Evolutionary conservation across 1,140 invertebrate species (phyloP), one percentile per base, ranked within the genome.

Genomic region (Gonatopus flavifemur): DNA sequence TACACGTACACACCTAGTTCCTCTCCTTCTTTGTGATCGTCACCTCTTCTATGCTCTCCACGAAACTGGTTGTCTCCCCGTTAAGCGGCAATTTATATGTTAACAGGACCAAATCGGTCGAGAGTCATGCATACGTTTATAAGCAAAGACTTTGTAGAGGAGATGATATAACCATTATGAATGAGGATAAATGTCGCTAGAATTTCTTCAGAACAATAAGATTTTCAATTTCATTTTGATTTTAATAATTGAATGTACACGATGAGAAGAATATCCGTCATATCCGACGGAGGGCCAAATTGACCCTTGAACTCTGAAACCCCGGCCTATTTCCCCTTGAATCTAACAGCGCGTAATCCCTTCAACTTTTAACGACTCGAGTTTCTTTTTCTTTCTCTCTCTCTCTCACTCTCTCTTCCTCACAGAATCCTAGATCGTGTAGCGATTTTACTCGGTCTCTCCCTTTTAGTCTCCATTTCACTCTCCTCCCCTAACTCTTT

Each of bases 71-170:
- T 70, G 66, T 62, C 62, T 52, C 55, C 22, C 55, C 57, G 59
- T 63, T 67, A 67, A 66, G 57, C 59, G 63, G 65, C 66, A 72
- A 72, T 74, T 72, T 72, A 71, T 71, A 74, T 72, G 70, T 69
- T 69, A 69, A 72, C 64, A 57, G 59, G 52, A 42, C 38, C 55
- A 60, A 70, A 64, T 70, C 65, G 61, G 57, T 57, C 56, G 55
- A 65, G 62, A 66, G 66, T 67, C 62, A 66, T 65, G 68, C 59
- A 66, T 67, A 64, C 54, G 55, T 58, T 62, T 62, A 62, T 48
- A 54, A 45, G 49, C 44, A 25, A 22, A 50, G 41, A 32, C 49
- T 42, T 52, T 22, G 13, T 12, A 25, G 36, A 12, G 24, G n/a
- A n/a, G 33, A 19, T 20, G 19, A 13, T 30, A n/a, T n/a, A n/a